phyloP scores from a whole-genome alignment of 2,888 invertebrate genomes.

The Nyleta sp. region DNA sequence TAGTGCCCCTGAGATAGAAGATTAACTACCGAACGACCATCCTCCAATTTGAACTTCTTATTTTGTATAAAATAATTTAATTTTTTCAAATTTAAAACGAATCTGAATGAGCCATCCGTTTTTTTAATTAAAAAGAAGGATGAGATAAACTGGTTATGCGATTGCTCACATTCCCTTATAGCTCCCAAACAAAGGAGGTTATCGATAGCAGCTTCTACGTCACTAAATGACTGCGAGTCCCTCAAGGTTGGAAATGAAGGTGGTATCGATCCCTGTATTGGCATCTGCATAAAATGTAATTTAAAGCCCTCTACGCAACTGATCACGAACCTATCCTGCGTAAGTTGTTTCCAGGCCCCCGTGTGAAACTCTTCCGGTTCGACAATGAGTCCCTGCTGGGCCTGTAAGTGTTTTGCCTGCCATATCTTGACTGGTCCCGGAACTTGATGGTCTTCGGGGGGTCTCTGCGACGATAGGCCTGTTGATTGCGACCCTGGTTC shows the following conservation, averaged over 20 bases:
- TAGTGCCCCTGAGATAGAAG: slow-evolving; percentile 9
- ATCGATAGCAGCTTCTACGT: too few species aligned
- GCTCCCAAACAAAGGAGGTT: too few species aligned
- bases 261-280: too few species aligned
- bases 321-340: background rate
- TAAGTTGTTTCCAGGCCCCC: too few species aligned
- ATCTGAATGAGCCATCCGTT: slow-evolving; percentile 13
- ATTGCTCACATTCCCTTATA: background rate
- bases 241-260: too few species aligned
- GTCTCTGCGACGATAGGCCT: slow-evolving; percentile 22
- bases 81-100: slow-evolving; percentile 40
- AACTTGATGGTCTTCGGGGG: slow-evolving; percentile 7
- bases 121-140: slow-evolving; percentile 10
- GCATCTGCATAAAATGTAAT: too few species aligned
- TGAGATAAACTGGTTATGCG: slow-evolving; percentile 12
- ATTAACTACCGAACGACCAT: slow-evolving; percentile 8
- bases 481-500: slow-evolving; percentile 19
- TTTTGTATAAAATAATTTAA: slow-evolving; percentile 1
- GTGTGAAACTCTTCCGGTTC: too few species aligned
- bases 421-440: slow-evolving; percentile 11
- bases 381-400: background rate
- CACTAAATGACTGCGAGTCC: too few species aligned
- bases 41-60: slow-evolving; percentile 36
- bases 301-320: background rate
- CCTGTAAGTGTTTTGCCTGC: background rate